These are phyloP conservation scores for Meta bourneti DNA, from an alignment of 2,888 invertebrate species.

Conservation along the genomic window DNA sequence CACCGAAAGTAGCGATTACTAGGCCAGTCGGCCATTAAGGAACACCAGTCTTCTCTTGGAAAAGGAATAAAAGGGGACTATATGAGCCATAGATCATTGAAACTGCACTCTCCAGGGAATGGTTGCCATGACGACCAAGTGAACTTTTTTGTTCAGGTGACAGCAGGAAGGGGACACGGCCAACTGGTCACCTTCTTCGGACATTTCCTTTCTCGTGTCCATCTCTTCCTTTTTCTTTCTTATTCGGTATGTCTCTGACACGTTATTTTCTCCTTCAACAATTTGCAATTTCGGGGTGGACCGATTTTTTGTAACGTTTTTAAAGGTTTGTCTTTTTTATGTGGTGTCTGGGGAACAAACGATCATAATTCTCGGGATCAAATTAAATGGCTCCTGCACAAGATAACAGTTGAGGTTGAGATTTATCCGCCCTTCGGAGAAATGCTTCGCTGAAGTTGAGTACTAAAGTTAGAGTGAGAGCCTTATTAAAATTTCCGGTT, in stretches of 20 bases:
- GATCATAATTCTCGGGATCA: slow-evolving; percentile 1
- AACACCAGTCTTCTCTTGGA: slow-evolving; percentile 70
- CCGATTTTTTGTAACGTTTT: slow-evolving; percentile 35
- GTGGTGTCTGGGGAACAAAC: slow-evolving; percentile 6
- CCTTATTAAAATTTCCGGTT: too few relatives aligned
- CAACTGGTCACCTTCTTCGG: slow-evolving; percentile 75
- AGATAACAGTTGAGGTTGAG: too few relatives aligned
- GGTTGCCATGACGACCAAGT: slow-evolving; percentile 71
- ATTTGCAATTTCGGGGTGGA: slow-evolving; percentile 48
- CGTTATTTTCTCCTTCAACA: slow-evolving; percentile 70
- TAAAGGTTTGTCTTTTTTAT: slow-evolving; percentile 24
- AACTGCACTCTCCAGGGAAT: slow-evolving; percentile 72
- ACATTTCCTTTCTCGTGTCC: slow-evolving; percentile 75
- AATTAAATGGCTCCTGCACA: not conserved
- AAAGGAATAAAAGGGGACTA: slow-evolving; percentile 75
- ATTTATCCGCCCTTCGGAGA: too few relatives aligned
- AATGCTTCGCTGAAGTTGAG: too few relatives aligned
- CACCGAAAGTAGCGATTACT: slow-evolving; percentile 76
- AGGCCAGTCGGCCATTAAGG: slow-evolving; percentile 73
- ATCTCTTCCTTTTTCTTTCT: slow-evolving; percentile 69
- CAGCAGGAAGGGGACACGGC: slow-evolving; percentile 76
- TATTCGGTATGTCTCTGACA: slow-evolving; percentile 55
- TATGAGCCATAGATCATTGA: slow-evolving; percentile 77
- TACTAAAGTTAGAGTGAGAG: too few relatives aligned
- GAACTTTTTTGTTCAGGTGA: slow-evolving; percentile 76